Percentiles rank a stretch among this genome's conserved stretches.
phyloP scores from a whole-genome alignment of 2,888 invertebrate species.

The Cantharis flavilabris region DNA sequence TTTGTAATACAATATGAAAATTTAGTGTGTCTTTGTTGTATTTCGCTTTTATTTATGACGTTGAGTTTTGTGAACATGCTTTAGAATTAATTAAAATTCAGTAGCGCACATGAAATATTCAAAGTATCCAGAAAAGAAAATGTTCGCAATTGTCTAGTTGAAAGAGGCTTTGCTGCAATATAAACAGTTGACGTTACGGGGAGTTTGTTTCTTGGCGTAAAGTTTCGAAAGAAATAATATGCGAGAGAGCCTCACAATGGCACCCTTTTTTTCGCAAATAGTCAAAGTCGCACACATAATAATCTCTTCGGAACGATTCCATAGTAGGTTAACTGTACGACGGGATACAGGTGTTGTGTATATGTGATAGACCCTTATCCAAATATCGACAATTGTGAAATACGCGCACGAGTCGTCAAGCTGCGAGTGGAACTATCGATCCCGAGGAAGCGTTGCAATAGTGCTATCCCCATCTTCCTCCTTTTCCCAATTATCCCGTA shows the following conservation, averaged over 20 bases:
- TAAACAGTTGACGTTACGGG: neutral
- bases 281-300: neutral
- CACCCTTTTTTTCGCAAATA: neutral
- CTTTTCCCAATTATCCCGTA: neutral
- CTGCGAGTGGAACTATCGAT: conserved; percentile 28
- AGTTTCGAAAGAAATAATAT: neutral
- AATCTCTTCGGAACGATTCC: neutral
- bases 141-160: neutral
- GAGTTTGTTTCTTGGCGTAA: neutral
- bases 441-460: neutral
- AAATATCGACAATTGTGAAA: conserved; percentile 14
- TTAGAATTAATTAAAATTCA: conserved; percentile 1
- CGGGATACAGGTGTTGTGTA: conserved; percentile 2
- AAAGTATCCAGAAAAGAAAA: neutral
- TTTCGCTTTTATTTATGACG: conserved; percentile 1
- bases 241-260: neutral
- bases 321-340: neutral
- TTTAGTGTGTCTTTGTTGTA: neutral
- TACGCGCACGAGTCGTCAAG: conserved; percentile 20
- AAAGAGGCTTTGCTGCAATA: neutral
- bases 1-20: neutral
- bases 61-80: neutral
- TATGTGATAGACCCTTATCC: conserved; percentile 11
- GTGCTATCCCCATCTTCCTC: neutral
- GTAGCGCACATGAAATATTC: neutral